A percentile compares a stretch with the other conserved stretches of the same genome.
Evolutionary conservation across 2,797 vertebrate species (phyloP).

Genomic region (Falco naumanni): DNA sequence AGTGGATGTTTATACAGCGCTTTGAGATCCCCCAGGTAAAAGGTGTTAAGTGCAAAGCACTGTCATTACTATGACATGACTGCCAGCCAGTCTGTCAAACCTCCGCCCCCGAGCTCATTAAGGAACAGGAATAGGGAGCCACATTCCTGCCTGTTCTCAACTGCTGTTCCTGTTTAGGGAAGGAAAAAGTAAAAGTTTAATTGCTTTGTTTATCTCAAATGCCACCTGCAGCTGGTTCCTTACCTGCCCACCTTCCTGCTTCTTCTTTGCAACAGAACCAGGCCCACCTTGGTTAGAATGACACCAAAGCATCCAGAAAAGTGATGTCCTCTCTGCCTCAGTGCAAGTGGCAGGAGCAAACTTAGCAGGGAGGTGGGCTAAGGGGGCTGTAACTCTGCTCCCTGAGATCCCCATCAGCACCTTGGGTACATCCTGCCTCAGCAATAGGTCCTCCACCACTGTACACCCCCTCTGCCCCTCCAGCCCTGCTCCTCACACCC

Average conservation of each 20-base stretch:
- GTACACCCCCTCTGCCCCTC: neutral
- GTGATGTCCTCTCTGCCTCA: neutral
- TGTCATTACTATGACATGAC: neutral
- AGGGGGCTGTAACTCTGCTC: neutral
- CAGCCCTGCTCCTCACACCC: neutral
- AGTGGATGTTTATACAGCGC: conserved; percentile 30
- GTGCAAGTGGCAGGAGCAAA: neutral
- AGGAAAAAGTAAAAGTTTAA: conserved; percentile 42
- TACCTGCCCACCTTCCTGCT: neutral
- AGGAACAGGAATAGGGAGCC: conserved; percentile 33
- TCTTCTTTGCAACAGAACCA: accelerated
- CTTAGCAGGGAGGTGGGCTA: neutral
- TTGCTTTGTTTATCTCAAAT: conserved; percentile 9
- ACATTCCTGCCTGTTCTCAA: conserved; percentile 28
- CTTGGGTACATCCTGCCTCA: neutral
- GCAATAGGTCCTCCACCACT: neutral
- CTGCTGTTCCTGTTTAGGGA: neutral
- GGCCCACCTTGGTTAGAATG: neutral
- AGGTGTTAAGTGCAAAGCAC: conserved; percentile 24
- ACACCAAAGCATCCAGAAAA: neutral
- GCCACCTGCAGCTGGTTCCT: neutral
- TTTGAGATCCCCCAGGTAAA: conserved; percentile 26
- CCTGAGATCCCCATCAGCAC: neutral
- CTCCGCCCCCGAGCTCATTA: conserved; percentile 27
- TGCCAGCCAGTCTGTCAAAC: neutral